phyloP scores from a whole-genome alignment of 1,140 invertebrate genomes.

The Drosophila prosaltans region DNA sequence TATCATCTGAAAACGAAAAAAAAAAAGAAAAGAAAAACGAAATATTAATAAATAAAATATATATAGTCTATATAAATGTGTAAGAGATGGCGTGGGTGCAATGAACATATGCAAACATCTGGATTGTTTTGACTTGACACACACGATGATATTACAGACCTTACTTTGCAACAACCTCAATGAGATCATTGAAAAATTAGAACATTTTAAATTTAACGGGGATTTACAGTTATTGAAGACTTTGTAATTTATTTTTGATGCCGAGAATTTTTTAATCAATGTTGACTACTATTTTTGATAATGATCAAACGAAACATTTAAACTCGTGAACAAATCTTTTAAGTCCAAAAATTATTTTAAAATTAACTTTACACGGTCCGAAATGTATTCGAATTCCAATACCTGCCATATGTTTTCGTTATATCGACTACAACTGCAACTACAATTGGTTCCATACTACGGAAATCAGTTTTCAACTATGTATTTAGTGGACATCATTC shows the following conservation, averaged over 20 bases:
- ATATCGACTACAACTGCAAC: too few species aligned
- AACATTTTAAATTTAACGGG: neutral
- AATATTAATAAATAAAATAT: neutral
- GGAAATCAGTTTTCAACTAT: neutral
- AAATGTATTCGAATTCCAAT: too few species aligned
- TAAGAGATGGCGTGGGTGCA: neutral
- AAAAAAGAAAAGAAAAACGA: neutral
- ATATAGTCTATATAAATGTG: neutral
- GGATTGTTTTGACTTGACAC: neutral
- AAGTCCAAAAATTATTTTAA: neutral
- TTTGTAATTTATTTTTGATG: neutral
- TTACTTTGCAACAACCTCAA: neutral
- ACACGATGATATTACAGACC: slow-evolving; percentile 9
- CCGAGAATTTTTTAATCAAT: neutral
- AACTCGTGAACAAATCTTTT: too few species aligned
- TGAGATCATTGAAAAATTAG: neutral
- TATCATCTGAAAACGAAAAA: slow-evolving; percentile 24
- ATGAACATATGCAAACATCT: neutral
- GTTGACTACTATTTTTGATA: too few species aligned
- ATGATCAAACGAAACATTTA: too few species aligned
- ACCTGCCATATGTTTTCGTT: too few species aligned
- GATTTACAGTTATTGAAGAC: neutral
- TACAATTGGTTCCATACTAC: neutral
- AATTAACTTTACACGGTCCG: neutral
- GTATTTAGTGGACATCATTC: neutral